Base-by-base conservation (phyloP, 2,797 vertebrate species). In the Chelonia mydas region DNA sequence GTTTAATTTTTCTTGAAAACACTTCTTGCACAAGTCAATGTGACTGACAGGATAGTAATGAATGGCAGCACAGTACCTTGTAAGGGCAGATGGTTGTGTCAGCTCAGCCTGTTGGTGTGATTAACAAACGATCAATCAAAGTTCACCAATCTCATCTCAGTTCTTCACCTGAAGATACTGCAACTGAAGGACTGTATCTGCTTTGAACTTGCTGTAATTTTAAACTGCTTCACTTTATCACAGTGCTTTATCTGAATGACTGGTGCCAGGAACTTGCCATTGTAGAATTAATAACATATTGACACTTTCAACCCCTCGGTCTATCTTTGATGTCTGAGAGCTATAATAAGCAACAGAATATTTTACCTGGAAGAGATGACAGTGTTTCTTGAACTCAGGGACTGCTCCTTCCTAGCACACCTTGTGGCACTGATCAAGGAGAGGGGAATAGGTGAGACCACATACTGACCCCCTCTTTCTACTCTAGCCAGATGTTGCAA, bases 281-380 rank as follows among this genome's bases (percentile, higher is more conserved):
- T 81, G 83, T 84, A 94, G 87, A 97, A 97, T 96, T 95, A 97
- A 97, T 97, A 97, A 96, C 83, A 86, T 96, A 94, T 89, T 96
- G 95, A 96, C 95, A 95, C 87, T 85, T 96, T 84, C 84, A 94
- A 89, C 28, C 90, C n/a, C 83, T 93, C 68, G 5, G 41, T 83
- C 76, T 93, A 53, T 91, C 90, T 97, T 72, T 91, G 83, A 95
- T 84, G 51, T 95, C 3, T 83, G 68, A 96, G 94, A 95, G 84
- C 72, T 95, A 19, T 93, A 96, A 76, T 82, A 91, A 94, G 61
- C 50, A 95, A 90, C 8, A 94, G 72, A 83, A 80, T 90, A 93
- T 91, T 96, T 94, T 93, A 77, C 83, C 95, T 94, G 79, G 90
- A 96, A 94, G 76, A 2, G 0, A 83, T 59, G 65, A 84, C 53